Percentiles rank a stretch among this genome's conserved stretches.
phyloP scores from a whole-genome alignment of 1,140 invertebrate species.

The Tetragonula clypearis region DNA sequence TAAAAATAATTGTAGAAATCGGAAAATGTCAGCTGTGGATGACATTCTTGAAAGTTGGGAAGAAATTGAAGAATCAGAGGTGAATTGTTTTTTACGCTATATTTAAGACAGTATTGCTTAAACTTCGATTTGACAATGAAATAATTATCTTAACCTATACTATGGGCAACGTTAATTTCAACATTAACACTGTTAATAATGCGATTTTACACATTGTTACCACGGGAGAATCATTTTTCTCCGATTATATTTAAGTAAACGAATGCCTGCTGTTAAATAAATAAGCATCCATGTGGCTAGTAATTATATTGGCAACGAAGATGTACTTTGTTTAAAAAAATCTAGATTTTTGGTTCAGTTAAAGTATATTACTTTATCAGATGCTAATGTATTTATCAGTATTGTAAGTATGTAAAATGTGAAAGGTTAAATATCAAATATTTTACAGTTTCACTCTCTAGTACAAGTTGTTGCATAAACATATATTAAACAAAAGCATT shows the following conservation, averaged over 20 bases:
- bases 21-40: conserved; percentile 81
- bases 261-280: conserved; percentile 4
- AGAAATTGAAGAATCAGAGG: conserved; percentile 89
- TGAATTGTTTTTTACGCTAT: conserved; percentile 71
- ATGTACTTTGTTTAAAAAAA: conserved; percentile 35
- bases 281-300: conserved; percentile 25
- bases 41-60: conserved; percentile 91
- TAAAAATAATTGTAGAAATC: conserved; percentile 32
- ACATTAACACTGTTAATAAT: neutral
- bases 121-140: conserved; percentile 5
- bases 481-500: neutral
- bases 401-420: neutral
- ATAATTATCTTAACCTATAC: conserved; percentile 53
- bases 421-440: neutral
- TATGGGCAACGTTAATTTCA: conserved; percentile 7
- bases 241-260: neutral
- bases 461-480: neutral
- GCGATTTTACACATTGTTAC: neutral
- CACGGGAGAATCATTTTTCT: neutral
- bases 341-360: neutral
- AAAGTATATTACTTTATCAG: neutral
- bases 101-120: neutral
- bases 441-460: neutral
- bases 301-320: conserved; percentile 4
- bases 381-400: neutral